A percentile compares a stretch with the other conserved stretches of the same genome.
Evolutionary conservation across 1,140 invertebrate species (phyloP).

Genomic region (Bathynomus jamesi): DNA sequence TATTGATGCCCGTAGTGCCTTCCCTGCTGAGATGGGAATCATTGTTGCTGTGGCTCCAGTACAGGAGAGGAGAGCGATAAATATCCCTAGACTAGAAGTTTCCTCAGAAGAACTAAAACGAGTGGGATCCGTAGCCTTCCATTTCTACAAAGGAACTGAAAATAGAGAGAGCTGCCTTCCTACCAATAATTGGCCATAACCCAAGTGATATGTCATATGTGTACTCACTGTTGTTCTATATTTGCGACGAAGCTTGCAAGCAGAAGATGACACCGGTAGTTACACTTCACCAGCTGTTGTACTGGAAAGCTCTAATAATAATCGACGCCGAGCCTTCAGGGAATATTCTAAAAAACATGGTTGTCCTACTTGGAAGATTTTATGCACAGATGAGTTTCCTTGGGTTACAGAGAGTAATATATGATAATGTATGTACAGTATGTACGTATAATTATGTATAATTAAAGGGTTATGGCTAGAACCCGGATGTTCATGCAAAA

Average conservation of each 20-base stretch:
- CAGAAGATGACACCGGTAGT: constrained; percentile 9
- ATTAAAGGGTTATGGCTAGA: background rate
- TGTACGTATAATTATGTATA: background rate
- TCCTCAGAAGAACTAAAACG: background rate
- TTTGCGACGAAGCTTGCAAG: background rate
- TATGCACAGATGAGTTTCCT: constrained; percentile 17
- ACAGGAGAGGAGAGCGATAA: background rate
- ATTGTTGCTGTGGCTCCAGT: background rate
- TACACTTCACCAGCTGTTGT: constrained; percentile 14
- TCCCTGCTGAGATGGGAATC: background rate
- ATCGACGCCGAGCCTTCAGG: background rate
- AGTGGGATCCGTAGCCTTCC: background rate
- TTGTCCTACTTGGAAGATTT: constrained; percentile 10
- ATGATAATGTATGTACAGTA: background rate
- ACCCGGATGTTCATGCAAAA: no score
- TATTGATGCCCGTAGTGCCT: background rate
- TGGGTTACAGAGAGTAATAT: background rate
- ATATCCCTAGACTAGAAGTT: background rate
- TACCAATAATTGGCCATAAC: constrained; percentile 6
- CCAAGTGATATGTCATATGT: constrained; percentile 4
- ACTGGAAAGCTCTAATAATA: constrained; percentile 5
- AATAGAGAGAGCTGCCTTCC: background rate
- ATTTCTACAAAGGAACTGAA: background rate
- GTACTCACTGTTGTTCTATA: background rate
- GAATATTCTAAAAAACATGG: background rate